These are phyloP conservation scores for Onychomys arenicola DNA, from an alignment of 2,797 vertebrate genomes.

Conservation along the genomic window DNA sequence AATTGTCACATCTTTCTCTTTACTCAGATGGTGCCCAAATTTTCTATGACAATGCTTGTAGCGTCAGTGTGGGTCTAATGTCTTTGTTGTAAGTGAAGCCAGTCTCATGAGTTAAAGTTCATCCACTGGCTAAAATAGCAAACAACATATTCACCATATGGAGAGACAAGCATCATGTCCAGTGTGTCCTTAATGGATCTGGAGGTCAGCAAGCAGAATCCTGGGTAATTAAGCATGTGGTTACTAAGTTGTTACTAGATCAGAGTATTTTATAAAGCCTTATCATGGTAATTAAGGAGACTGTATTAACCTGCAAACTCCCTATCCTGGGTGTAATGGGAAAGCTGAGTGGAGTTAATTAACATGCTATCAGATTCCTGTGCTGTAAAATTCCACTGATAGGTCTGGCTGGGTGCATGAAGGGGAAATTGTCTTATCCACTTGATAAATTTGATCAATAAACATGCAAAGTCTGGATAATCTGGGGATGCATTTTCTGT, in stretches of 20 bases:
- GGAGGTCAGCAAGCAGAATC: constrained; percentile 27
- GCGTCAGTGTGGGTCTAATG: background rate
- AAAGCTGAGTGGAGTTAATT: constrained; percentile 71
- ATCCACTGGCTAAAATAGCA: constrained; percentile 6
- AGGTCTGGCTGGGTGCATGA: background rate
- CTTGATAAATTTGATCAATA: constrained; percentile 22
- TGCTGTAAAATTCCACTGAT: constrained; percentile 50
- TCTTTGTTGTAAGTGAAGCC: constrained; percentile 18
- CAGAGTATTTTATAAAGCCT: constrained; percentile 55
- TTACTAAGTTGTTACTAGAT: constrained; percentile 54
- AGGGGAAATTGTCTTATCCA: constrained; percentile 21
- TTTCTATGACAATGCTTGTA: background rate
- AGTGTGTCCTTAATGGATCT: background rate
- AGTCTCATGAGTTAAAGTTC: background rate
- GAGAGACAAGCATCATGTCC: background rate
- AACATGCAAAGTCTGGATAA: constrained; percentile 7
- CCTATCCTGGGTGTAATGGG: background rate
- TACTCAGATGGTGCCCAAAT: background rate
- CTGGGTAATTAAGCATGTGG: constrained; percentile 36
- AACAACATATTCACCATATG: background rate
- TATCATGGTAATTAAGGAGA: constrained; percentile 71
- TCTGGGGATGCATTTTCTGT: background rate
- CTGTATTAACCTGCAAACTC: constrained; percentile 61
- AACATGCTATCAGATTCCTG: constrained; percentile 62
- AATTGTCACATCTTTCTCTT: background rate